Evolutionary conservation across 2,113 vertebrate genomes (phyloP).

Genomic region (Boulengeromyrus knoepffleri): DNA sequence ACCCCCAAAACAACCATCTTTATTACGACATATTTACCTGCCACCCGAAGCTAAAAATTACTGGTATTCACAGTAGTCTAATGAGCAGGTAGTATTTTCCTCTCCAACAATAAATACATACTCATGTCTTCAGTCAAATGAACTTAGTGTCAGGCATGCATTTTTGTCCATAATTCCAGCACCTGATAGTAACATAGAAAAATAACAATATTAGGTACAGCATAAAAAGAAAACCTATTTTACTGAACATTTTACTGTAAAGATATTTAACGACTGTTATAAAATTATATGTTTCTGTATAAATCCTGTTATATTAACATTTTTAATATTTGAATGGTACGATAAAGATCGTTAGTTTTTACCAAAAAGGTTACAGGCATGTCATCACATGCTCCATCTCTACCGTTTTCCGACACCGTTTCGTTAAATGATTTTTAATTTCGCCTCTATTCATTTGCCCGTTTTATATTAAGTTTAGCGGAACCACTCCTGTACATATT

Average conservation of each 20-base stretch:
- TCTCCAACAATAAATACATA: neutral
- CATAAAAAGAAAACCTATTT: neutral
- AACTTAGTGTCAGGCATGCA: neutral
- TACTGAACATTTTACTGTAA: neutral
- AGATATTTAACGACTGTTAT: neutral
- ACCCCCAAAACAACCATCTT: neutral
- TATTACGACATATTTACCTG: neutral
- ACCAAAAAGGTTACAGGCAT: neutral
- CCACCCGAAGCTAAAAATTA: neutral
- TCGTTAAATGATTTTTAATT: neutral
- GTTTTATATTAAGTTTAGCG: neutral
- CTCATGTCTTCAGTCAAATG: neutral
- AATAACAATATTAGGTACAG: neutral
- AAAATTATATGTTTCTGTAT: neutral
- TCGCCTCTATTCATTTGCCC: neutral
- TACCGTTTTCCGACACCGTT: neutral
- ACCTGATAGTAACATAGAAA: neutral
- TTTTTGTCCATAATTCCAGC: neutral
- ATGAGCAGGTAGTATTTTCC: neutral
- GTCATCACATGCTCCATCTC: neutral
- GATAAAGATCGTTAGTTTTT: neutral
- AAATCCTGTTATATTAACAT: neutral
- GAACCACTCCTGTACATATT: neutral
- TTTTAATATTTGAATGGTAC: neutral
- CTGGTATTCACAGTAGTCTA: neutral